Conservation (phyloP, 2,113 vertebrate species). For the Sceloporus undulatus region DNA sequence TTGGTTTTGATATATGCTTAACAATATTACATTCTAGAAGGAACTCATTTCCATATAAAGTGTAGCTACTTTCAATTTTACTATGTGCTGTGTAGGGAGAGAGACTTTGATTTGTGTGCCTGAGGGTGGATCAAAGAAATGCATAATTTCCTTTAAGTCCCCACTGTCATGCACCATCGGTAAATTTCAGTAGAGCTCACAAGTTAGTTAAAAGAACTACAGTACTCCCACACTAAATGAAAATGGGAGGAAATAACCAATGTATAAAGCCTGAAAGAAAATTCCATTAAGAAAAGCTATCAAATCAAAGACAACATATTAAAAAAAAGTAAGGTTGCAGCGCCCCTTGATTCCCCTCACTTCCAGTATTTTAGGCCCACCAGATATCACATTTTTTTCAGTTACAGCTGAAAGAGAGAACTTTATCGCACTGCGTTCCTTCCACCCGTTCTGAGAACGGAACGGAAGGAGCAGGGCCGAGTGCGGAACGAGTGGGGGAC, state of each 20-base stretch:
- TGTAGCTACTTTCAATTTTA: conserved; percentile 76
- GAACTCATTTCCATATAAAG: conserved; percentile 83
- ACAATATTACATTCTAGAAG: conserved; percentile 67
- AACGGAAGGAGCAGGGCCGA: too few species aligned
- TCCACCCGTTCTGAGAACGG: too few species aligned
- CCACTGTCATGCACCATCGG: conserved; percentile 71
- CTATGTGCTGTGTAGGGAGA: conserved; percentile 60
- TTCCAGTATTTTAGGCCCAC: conserved; percentile 44
- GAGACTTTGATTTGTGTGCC: conserved; percentile 83
- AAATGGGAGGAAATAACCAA: conserved; percentile 60
- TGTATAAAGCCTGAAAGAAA: conserved; percentile 63
- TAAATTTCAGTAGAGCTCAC: conserved; percentile 72
- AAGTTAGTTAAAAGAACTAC: conserved; percentile 76
- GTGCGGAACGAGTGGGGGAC: too few species aligned
- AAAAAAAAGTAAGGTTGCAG: conserved; percentile 67
- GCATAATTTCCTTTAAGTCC: conserved; percentile 78
- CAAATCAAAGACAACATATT: conserved; percentile 79
- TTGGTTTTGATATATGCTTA: conserved; percentile 76
- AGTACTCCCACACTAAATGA: not conserved
- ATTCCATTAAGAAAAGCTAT: conserved; percentile 76
- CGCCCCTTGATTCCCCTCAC: conserved; percentile 69
- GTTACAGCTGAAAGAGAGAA: conserved; percentile 66
- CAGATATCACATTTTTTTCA: conserved; percentile 58
- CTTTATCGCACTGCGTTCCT: too few species aligned
- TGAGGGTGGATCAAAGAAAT: conserved; percentile 75